These are phyloP conservation scores for Lepilemur ruficaudatus DNA, from an alignment of 2,797 vertebrate species.

Conservation along the genomic window DNA sequence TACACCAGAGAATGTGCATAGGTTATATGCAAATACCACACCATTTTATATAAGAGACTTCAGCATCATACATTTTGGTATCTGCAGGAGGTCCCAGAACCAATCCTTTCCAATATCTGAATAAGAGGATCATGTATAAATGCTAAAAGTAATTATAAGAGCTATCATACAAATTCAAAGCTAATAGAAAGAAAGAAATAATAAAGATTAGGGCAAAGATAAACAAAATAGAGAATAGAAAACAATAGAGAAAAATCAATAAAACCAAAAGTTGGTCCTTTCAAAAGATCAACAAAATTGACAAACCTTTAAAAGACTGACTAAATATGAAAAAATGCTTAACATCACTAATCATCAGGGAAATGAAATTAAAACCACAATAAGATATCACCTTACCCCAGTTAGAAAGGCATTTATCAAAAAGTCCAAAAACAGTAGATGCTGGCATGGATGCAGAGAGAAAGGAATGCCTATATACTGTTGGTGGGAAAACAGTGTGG, in stretches of 20 bases:
- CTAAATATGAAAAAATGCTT: no score
- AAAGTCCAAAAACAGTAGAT: no score
- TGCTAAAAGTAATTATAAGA: not conserved
- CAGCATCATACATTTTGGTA: not conserved
- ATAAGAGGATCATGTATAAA: not conserved
- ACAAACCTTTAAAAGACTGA: not conserved
- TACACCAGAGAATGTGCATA: not conserved
- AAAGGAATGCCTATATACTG: no score
- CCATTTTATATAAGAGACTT: not conserved
- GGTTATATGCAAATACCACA: not conserved
- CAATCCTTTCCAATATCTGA: not conserved
- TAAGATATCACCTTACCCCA: no score
- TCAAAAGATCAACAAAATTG: not conserved
- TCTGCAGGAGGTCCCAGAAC: not conserved
- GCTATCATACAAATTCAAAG: not conserved
- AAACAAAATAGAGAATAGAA: not conserved
- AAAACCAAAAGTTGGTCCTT: not conserved
- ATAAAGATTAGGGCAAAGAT: not conserved
- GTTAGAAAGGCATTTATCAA: no score
- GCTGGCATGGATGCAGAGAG: no score
- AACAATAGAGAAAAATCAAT: not conserved
- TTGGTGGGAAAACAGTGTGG: no score
- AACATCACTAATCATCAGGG: no score
- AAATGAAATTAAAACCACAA: no score
- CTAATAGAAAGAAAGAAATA: not conserved